Evolutionary conservation across 2,888 invertebrate species (phyloP), one percentile per base, ranked within the genome.

Genomic region (Mythimna ferrago): DNA sequence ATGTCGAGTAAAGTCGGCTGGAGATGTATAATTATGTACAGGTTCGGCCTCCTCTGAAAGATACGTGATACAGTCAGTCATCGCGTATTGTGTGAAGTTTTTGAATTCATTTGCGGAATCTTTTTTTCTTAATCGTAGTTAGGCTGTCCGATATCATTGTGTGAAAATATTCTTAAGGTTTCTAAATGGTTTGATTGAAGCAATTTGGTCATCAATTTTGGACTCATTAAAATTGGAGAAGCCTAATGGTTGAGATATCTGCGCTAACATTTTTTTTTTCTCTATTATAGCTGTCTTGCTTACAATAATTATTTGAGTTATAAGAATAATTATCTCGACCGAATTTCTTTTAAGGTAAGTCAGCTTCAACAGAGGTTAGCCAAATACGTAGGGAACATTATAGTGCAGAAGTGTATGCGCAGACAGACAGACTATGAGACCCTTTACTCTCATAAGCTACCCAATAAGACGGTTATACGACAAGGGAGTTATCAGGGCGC

Each of bases 11-110:
- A 64, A 80, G 71, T 62, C 62, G 51, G 61, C 44, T 63, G 71
- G 70, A 66, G 62, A 76, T 66, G 26, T 85, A 57, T 81, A 86
- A 81, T 82, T 82, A 86, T 21, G 16, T 53, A 48, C 60, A 63
- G 32, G 70, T 64, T 72, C 58, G 66, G 69, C 72, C 62, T 79
- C 68, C 74, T 74, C 53, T 44, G 54, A 67, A 60, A 77, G 83
- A 71, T 53, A 65, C 41, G 21, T 60, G 44, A 21, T 76, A 79
- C 56, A 19, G 53, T 65, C 56, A 62, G 79, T 58, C 60, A 78
- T 73, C n/a, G 68, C 26, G n/a, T 35, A 61, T 73, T 68, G 53
- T 69, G 26, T 57, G 48, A 32, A 1, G 19, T 51, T 60, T 53
- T 66, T 32, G 6, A 11, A 32, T 26, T 19, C 53, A 26, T 38